These are phyloP conservation scores for Drosophila multiciliata DNA, from an alignment of 2,888 invertebrate genomes.

Conservation along the genomic window DNA sequence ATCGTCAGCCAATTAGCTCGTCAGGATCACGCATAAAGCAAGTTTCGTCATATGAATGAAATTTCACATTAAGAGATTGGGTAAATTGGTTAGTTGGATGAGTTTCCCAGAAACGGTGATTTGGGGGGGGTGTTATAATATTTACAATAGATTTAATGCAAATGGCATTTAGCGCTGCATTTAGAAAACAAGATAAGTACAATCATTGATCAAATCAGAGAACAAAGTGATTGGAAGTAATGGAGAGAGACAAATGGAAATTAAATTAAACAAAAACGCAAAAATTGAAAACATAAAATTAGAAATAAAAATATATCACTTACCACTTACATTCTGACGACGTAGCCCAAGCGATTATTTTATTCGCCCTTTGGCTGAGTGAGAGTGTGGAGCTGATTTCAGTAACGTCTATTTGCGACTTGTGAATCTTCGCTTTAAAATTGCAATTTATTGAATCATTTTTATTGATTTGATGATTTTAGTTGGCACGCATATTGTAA, in stretches of 20 bases:
- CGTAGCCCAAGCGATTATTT: conserved; percentile 35
- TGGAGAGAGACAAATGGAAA: conserved; percentile 29
- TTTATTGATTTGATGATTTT: conserved; percentile 53
- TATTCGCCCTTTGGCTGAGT: conserved; percentile 35
- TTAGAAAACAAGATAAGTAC: conserved; percentile 30
- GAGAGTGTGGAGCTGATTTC: conserved; percentile 60
- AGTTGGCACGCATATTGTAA: conserved; percentile 40
- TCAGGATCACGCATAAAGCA: conserved; percentile 60
- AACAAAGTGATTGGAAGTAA: conserved; percentile 34
- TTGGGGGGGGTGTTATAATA: conserved; percentile 45
- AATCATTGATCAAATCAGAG: conserved; percentile 39
- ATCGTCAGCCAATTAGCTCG: conserved; percentile 30
- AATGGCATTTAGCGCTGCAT: conserved; percentile 53
- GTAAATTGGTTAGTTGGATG: conserved; percentile 33
- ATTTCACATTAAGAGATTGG: conserved; percentile 52
- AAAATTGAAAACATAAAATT: conserved; percentile 41
- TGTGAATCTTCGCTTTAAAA: conserved; percentile 82
- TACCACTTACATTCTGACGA: conserved; percentile 58
- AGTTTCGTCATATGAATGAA: conserved; percentile 37
- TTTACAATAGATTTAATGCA: conserved; percentile 66
- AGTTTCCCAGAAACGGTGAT: conserved; percentile 35
- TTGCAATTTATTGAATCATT: conserved; percentile 63
- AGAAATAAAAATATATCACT: conserved; percentile 47
- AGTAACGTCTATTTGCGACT: conserved; percentile 80
- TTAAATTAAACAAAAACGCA: conserved; percentile 39